Evolutionary conservation across 37 sponge, comb jelly and placozoan species (phyloP), one percentile per base, ranked within the genome.

Genomic region (Mnemiopsis leidyi): DNA sequence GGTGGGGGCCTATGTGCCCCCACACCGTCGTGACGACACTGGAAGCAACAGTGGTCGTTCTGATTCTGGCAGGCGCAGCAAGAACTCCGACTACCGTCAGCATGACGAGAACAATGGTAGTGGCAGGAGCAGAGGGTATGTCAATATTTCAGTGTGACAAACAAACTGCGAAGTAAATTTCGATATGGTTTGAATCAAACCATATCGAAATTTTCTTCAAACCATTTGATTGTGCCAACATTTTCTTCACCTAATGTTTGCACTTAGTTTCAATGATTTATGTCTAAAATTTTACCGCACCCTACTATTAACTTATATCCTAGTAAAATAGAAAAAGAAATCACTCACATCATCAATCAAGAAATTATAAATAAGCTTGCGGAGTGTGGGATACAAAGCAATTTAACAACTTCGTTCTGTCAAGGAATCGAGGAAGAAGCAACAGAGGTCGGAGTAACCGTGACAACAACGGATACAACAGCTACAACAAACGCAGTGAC

Each of bases 1-100:
- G 90, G 61, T 40, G 90, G 90, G 90, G 90, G 90, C 90, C 90
- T 85, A 85, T 40, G 90, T 85, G 90, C 90, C 90, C 90, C 90
- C 90, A 40, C 90, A 85, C 90, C 90, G 90, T 29, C 90, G 90
- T 21, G 90, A 85, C 35, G 90, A 85, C 36, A n/a, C 36, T 21
- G 32, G 26, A 32, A 31, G 32, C 34, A 32, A 77, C 18, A 31
- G 32, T 32, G 79, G 79, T 1, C 26, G 79, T 18, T 77, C 79
- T 32, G 79, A 77, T 18, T 77, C 79, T 5, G 79, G 79, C 21
- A 28, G 79, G 32, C 34, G 79, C 26, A 85, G 61, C 90, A 85
- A 85, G 48, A 40, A 85, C 90, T 85, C 90, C 25, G 40, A 85
- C 61, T 40, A 40, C 48, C 33, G 61, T 5, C 3, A 38, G 13